These are phyloP conservation scores for Ptilonorhynchus violaceus DNA, from an alignment of 2,113 vertebrate species.

Conservation along the genomic window DNA sequence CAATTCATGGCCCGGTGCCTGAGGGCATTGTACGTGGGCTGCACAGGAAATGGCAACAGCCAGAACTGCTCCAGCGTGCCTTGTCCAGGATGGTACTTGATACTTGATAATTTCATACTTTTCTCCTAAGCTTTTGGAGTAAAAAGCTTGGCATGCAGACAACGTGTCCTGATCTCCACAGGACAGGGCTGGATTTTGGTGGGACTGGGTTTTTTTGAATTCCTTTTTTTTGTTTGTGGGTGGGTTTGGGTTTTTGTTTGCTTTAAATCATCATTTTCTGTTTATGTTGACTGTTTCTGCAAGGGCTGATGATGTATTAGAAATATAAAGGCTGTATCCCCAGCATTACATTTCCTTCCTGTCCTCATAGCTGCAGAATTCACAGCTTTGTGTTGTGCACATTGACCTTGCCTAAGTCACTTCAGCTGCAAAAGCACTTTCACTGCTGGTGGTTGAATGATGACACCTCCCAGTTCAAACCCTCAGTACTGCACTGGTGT, in stretches of 20 bases:
- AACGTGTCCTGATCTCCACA: neutral
- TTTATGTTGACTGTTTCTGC: neutral
- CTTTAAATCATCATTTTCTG: neutral
- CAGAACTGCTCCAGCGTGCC: neutral
- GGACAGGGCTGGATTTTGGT: neutral
- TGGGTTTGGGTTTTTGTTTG: neutral
- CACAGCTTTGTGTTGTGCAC: neutral
- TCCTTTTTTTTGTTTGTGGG: neutral
- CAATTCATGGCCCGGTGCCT: neutral
- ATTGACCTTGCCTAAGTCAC: neutral
- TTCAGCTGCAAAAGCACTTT: neutral
- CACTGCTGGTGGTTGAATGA: accelerated
- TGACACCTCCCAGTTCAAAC: neutral
- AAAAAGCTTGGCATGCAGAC: neutral
- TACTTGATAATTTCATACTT: neutral
- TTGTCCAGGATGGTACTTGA: neutral
- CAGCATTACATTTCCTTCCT: neutral
- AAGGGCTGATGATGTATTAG: neutral
- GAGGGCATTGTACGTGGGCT: neutral
- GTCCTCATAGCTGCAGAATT: neutral
- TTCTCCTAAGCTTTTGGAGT: neutral
- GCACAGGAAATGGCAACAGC: neutral
- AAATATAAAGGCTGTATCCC: neutral
- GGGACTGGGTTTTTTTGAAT: neutral
- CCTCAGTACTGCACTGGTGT: accelerated